Base-by-base conservation (phyloP, 2,888 invertebrate genomes). In the Stramonita haemastoma region DNA sequence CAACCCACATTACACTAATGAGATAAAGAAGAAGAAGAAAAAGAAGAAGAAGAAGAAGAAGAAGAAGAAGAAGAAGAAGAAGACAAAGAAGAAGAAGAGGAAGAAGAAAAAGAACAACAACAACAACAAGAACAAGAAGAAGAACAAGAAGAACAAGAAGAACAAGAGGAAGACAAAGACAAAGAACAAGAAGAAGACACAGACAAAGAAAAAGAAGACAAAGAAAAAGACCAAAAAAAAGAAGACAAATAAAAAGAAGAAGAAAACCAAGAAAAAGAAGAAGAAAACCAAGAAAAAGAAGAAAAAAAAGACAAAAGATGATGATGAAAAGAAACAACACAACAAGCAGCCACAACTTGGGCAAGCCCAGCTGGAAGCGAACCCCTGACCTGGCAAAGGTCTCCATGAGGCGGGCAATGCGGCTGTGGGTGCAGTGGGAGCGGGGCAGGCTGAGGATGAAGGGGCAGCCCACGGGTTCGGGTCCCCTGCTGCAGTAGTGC, bases 371-470 rank as follows among this genome's bases (percentile, higher is more conserved):
- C 83, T 57, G 13, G 57, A 32, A 56, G 26, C 15, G 29, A 57
- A 11, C 34, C 46, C 22, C 46, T 57, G 91, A 95, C 95, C 95
- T 95, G 89, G 96, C 94, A 92, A 95, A 96, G n/a, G 95, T 95
- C 91, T 96, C 96, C 93, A 96, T 94, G 66, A 95, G 93, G 79
- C 95, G 93, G 87, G 95, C 94, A 8, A 96, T 92, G 57, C 95
- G 94, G 17, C 95, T 93, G 93, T 95, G 96, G 0, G 96, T 96
- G 57, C 96, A 95, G 88, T 96, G 94, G 4, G 96, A 96, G 86
- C 95, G 92, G 26, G 96, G 96, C 83, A 97, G 91, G 90, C 96
- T 96, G 92, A 96, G 93, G 87, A 96, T 94, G 92, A 96, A 96
- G 13, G 97, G 97, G 81, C 94, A 94, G 6, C 96, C 96, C 8